These are phyloP conservation scores for Batillaria attramentaria DNA, from an alignment of 1,140 invertebrate genomes.

Conservation along the genomic window DNA sequence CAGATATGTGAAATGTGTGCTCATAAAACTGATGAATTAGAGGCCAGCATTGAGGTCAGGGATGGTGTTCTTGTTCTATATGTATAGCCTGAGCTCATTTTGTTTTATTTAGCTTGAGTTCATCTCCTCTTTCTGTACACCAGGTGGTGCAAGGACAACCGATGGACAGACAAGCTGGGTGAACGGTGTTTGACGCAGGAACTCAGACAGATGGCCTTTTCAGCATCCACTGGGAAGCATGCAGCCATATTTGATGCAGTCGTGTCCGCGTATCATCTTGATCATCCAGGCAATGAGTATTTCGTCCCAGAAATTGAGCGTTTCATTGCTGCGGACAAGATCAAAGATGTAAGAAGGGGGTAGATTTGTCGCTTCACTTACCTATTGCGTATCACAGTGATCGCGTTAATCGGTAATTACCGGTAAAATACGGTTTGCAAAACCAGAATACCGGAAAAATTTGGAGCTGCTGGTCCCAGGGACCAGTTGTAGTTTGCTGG, in stretches of 20 bases:
- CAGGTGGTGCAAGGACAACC: constrained; percentile 1
- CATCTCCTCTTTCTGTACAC: neutral
- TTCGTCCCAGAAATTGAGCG: neutral
- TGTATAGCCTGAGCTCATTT: neutral
- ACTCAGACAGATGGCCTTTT: neutral
- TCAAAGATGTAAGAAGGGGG: constrained; percentile 26
- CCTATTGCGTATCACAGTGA: too few relatives aligned
- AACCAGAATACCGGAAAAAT: too few relatives aligned
- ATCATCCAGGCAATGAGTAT: constrained; percentile 8
- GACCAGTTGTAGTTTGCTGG: too few relatives aligned
- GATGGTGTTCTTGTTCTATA: neutral
- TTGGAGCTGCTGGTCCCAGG: too few relatives aligned
- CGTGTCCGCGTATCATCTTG: constrained; percentile 4
- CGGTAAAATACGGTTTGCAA: too few relatives aligned
- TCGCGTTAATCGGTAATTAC: too few relatives aligned
- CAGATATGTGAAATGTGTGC: too few relatives aligned
- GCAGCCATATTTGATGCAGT: neutral
- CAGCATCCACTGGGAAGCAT: neutral
- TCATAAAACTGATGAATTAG: too few relatives aligned
- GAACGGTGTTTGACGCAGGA: constrained; percentile 2
- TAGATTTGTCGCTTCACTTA: too few relatives aligned
- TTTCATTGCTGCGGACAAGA: neutral
- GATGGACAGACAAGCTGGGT: neutral
- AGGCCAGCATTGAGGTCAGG: too few relatives aligned
- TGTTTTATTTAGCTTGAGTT: too few relatives aligned